Conservation (phyloP, 2,797 vertebrate species). For the Erpetoichthys calabaricus region DNA sequence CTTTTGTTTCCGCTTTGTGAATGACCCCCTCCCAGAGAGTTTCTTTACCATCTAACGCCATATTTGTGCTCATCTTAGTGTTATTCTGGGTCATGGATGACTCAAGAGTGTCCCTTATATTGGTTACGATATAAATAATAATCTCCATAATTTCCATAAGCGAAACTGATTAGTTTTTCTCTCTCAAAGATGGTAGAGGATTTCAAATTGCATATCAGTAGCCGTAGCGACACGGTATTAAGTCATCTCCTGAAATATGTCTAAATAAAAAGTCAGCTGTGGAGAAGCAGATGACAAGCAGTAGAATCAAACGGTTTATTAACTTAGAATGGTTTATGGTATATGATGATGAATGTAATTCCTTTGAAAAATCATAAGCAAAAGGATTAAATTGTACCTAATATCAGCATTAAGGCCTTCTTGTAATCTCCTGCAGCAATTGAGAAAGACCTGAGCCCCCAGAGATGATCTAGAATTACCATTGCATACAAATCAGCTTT, state of each 20-base stretch:
- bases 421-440: slow-evolving; percentile 60
- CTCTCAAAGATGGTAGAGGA: too few relatives aligned
- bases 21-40: too few relatives aligned
- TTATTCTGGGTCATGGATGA: too few relatives aligned
- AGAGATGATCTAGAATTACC: slow-evolving; percentile 68
- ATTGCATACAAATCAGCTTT: slow-evolving; percentile 70
- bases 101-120: too few relatives aligned
- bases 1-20: too few relatives aligned
- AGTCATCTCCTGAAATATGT: slow-evolving; percentile 26
- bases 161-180: too few relatives aligned
- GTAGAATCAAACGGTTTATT: slow-evolving; percentile 38
- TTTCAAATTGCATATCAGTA: too few relatives aligned
- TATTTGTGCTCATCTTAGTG: too few relatives aligned
- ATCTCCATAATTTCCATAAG: too few relatives aligned
- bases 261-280: slow-evolving; percentile 26
- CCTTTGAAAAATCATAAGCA: slow-evolving; percentile 66
- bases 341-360: slow-evolving; percentile 67
- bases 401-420: slow-evolving; percentile 66
- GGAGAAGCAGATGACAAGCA: slow-evolving; percentile 32
- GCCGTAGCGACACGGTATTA: too few relatives aligned
- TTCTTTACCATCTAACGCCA: too few relatives aligned
- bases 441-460: slow-evolving; percentile 47
- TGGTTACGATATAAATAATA: too few relatives aligned
- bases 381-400: slow-evolving; percentile 77
- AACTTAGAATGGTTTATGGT: slow-evolving; percentile 53